These are phyloP conservation scores for Paralvinella palmiformis DNA, from an alignment of 1,140 invertebrate genomes.

Conservation along the genomic window DNA sequence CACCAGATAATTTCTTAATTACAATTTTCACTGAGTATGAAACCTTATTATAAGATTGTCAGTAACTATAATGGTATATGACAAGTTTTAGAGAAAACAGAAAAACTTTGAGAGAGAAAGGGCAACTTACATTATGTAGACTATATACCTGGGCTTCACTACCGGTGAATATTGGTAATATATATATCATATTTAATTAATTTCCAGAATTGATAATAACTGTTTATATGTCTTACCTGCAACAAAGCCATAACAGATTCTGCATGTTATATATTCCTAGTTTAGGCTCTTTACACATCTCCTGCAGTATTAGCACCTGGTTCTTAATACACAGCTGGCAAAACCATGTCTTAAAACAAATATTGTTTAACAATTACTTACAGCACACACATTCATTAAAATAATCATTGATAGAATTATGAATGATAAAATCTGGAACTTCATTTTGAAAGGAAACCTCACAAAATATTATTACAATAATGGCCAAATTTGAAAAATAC, in stretches of 20 bases:
- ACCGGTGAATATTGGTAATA: no score
- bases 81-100: not conserved
- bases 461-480: not conserved
- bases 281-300: slow-evolving; percentile 12
- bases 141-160: no score
- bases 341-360: slow-evolving; percentile 31
- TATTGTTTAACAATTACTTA: not conserved
- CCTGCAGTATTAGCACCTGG: slow-evolving; percentile 26
- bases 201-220: not conserved
- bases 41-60: no score
- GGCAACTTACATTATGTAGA: no score
- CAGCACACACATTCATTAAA: not conserved
- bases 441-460: not conserved
- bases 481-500: no score
- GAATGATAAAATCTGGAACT: not conserved
- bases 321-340: slow-evolving; percentile 36
- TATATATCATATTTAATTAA: no score
- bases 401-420: slow-evolving; percentile 1
- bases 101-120: not conserved
- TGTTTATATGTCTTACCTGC: slow-evolving; percentile 25
- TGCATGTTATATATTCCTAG: slow-evolving; percentile 26
- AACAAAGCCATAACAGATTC: slow-evolving; percentile 29
- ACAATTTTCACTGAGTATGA: no score
- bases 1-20: no score
- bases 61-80: no score